Conservation (phyloP, 2,888 invertebrate species). For the Galeruca laticollis region DNA sequence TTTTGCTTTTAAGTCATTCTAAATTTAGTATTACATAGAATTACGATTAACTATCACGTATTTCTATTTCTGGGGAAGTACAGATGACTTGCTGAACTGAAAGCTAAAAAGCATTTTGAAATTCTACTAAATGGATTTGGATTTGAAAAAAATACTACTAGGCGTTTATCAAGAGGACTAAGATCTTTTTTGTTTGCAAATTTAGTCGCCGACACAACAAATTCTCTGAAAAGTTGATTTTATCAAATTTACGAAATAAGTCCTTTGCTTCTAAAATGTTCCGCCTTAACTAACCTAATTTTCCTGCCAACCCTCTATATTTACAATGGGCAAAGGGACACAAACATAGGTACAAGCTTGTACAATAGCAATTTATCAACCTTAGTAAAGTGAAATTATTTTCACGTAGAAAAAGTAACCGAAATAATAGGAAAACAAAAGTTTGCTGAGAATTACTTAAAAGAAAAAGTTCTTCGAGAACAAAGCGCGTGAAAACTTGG, state of each 20-base stretch:
- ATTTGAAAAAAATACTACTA: neutral
- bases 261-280: conserved; percentile 33
- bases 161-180: neutral
- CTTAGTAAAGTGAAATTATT: conserved; percentile 35
- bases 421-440: conserved; percentile 37
- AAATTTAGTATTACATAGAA: neutral
- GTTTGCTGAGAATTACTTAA: conserved; percentile 28
- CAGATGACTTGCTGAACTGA: neutral
- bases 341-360: conserved; percentile 29
- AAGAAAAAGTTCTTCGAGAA: conserved; percentile 35
- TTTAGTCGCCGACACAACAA: conserved; percentile 22
- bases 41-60: neutral
- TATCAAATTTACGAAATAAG: conserved; percentile 28
- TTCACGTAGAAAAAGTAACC: conserved; percentile 35
- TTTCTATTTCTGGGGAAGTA: neutral
- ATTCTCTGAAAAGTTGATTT: conserved; percentile 27
- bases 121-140: neutral
- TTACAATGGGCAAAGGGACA: conserved; percentile 23
- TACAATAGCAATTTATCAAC: conserved; percentile 35
- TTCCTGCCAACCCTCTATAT: conserved; percentile 32
- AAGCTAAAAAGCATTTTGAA: neutral
- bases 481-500: conserved; percentile 34
- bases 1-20: neutral
- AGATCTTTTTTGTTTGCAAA: conserved; percentile 20
- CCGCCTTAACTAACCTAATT: conserved; percentile 30